These are phyloP conservation scores for Trichomycterus rosablanca DNA, from an alignment of 2,113 vertebrate genomes.

Conservation along the genomic window DNA sequence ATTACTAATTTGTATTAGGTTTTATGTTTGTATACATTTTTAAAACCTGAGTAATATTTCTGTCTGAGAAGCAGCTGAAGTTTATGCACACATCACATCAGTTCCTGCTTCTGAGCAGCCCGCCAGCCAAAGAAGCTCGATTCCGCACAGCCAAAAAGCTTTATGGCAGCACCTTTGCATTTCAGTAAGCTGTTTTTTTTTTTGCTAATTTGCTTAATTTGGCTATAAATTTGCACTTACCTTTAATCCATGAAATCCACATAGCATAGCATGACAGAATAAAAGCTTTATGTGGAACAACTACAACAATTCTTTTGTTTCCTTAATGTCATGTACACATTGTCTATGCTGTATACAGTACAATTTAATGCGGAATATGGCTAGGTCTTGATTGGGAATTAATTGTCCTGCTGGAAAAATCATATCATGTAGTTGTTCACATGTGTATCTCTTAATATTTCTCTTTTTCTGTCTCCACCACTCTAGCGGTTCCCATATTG, in stretches of 20 bases:
- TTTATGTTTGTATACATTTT: background rate
- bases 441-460: slow-evolving; percentile 9
- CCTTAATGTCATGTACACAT: too few species aligned
- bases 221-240: too few species aligned
- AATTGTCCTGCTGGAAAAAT: too few species aligned
- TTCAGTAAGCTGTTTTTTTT: slow-evolving; percentile 80
- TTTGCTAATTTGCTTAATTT: too few species aligned
- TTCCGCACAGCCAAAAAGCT: slow-evolving; percentile 98
- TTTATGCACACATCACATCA: slow-evolving; percentile 99
- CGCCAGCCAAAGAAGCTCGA: slow-evolving; percentile 94
- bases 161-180: slow-evolving; percentile 97
- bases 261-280: too few species aligned
- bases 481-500: slow-evolving; percentile 96
- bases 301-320: too few species aligned
- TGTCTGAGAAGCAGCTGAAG: slow-evolving; percentile 89
- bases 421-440: background rate
- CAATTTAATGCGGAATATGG: too few species aligned
- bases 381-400: too few species aligned
- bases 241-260: too few species aligned
- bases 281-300: too few species aligned
- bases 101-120: slow-evolving; percentile 98
- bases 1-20: too few species aligned
- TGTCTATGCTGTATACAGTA: too few species aligned
- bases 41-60: slow-evolving; percentile 18
- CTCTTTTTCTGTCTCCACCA: slow-evolving; percentile 49